Conservation (phyloP, 2,888 invertebrate genomes). For the Ectemnius lituratus region DNA sequence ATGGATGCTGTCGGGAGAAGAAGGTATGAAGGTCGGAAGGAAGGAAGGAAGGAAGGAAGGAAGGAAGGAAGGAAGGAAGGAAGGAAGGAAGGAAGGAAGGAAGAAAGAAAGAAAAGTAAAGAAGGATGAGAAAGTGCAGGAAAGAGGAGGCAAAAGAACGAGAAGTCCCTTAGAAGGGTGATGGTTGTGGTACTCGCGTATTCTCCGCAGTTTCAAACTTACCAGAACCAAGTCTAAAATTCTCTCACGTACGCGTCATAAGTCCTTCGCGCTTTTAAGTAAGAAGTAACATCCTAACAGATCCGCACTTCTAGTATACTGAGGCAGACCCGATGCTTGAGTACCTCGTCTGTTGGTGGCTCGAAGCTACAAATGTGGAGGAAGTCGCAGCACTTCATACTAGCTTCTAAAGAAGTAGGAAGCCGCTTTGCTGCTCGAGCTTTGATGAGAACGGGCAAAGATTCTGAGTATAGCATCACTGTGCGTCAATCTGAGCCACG, state of each 20-base stretch:
- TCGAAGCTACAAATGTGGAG: not conserved
- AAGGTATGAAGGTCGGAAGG: conserved; percentile 14
- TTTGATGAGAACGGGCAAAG: no score
- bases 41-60: conserved; percentile 31
- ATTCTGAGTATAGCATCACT: no score
- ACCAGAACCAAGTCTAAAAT: conserved; percentile 63
- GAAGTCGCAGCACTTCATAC: not conserved
- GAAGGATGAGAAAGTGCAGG: conserved; percentile 19
- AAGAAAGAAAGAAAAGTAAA: not conserved
- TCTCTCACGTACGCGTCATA: conserved; percentile 75
- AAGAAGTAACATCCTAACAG: conserved; percentile 61
- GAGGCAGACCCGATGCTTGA: conserved; percentile 31
- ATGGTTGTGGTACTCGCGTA: conserved; percentile 30
- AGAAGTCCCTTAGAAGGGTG: conserved; percentile 32
- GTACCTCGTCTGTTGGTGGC: conserved; percentile 29
- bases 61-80: conserved; percentile 21
- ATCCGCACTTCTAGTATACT: conserved; percentile 37
- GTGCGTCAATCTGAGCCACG: no score
- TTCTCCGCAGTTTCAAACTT: conserved; percentile 36
- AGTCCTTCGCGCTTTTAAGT: conserved; percentile 73
- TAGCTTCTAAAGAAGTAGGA: no score
- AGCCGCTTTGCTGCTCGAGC: no score
- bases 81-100: conserved; percentile 29
- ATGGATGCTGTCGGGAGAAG: conserved; percentile 23
- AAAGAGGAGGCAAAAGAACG: conserved; percentile 34